Conservation (phyloP, 1,140 invertebrate species). For the Meloidogyne floridensis region DNA sequence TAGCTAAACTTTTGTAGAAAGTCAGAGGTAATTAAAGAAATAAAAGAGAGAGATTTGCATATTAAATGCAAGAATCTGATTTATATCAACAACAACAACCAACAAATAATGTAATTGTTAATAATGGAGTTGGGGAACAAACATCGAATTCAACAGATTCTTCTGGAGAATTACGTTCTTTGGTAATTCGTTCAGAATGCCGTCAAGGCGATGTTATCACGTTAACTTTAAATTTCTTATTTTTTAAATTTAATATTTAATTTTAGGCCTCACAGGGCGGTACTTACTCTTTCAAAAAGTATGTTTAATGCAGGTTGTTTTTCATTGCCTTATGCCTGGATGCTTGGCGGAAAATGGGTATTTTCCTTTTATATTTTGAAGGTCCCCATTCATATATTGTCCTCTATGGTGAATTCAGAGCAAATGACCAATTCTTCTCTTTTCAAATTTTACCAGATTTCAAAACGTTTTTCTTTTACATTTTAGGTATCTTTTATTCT, state of each 20-base stretch:
- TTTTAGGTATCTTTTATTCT: constrained; percentile 28
- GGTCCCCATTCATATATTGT: too few species aligned
- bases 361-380: constrained; percentile 2
- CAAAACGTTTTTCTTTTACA: constrained; percentile 7
- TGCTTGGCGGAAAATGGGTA: constrained; percentile 64
- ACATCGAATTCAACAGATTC: constrained; percentile 1
- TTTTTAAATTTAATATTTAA: background rate
- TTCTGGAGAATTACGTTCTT: constrained; percentile 44
- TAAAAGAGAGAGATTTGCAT: background rate
- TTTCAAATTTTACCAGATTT: too few species aligned
- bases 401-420: too few species aligned
- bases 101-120: background rate
- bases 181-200: constrained; percentile 42
- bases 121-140: background rate
- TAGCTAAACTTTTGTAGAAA: too few species aligned
- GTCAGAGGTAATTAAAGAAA: background rate
- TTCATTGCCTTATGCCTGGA: constrained; percentile 65
- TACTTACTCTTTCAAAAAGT: constrained; percentile 61
- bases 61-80: constrained; percentile 5
- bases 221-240: constrained; percentile 28
- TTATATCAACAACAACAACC: background rate
- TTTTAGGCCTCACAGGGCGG: constrained; percentile 58
- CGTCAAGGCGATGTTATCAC: constrained; percentile 63
- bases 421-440: too few species aligned
- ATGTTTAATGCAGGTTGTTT: constrained; percentile 67